Evolutionary conservation across 2,888 invertebrate species (phyloP).

Genomic region (Epiblema foenella): DNA sequence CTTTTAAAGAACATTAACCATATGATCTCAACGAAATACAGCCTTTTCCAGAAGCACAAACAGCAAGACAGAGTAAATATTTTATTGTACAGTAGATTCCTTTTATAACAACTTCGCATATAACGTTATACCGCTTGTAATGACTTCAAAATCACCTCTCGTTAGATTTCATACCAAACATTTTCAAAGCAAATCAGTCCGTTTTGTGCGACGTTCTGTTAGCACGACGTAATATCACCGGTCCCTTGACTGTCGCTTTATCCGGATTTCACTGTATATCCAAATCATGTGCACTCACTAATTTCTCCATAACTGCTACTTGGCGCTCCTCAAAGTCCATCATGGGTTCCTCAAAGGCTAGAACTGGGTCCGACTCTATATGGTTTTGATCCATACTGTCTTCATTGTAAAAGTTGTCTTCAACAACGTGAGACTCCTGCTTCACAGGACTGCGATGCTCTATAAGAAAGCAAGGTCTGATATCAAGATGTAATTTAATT

Average conservation of each 20-base stretch:
- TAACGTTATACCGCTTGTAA: no score
- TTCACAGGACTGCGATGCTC: constrained; percentile 65
- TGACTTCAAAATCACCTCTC: no score
- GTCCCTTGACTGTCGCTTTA: no score
- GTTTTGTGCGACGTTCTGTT: no score
- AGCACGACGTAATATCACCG: no score
- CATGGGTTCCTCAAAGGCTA: constrained; percentile 62
- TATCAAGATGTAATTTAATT: background rate
- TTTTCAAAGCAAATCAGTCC: no score
- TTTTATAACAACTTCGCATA: no score
- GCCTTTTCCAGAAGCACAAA: background rate
- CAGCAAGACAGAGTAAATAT: no score
- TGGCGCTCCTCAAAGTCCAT: constrained; percentile 69
- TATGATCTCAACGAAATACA: no score
- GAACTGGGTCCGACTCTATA: constrained; percentile 60
- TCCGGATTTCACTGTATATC: background rate
- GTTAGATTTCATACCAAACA: no score
- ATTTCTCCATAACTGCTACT: constrained; percentile 73
- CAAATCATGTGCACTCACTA: constrained; percentile 56
- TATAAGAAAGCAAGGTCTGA: constrained; percentile 45
- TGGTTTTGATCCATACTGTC: constrained; percentile 66
- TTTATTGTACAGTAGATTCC: no score
- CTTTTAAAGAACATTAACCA: no score
- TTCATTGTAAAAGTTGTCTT: constrained; percentile 66
- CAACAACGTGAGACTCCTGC: constrained; percentile 65